Percentiles rank a stretch among this genome's conserved stretches.
phyloP scores from a whole-genome alignment of 2,888 invertebrate species.

The Nysson spinosus region DNA sequence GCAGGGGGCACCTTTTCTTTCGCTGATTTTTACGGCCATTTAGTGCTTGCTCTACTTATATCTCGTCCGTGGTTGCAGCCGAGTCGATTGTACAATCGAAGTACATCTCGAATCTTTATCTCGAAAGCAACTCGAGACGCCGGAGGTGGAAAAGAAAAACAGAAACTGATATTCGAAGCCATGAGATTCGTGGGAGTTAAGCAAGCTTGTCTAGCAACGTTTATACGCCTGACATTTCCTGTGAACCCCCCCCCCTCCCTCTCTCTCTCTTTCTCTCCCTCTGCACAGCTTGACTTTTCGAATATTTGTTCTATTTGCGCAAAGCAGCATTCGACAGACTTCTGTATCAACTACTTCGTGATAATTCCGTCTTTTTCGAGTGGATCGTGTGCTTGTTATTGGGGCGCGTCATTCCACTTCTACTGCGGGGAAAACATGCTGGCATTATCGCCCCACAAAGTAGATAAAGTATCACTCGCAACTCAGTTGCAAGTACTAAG shows the following conservation, averaged over 20 bases:
- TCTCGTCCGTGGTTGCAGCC: too few relatives aligned
- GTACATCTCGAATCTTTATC: conserved; percentile 20
- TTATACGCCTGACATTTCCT: conserved; percentile 19
- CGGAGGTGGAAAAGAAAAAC: conserved; percentile 19
- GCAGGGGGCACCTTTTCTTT: too few relatives aligned
- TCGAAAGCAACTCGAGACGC: conserved; percentile 27
- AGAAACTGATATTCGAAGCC: conserved; percentile 22
- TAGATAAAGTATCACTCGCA: too few relatives aligned
- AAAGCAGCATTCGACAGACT: conserved; percentile 1
- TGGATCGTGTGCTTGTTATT: conserved; percentile 1
- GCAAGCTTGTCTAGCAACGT: conserved; percentile 5
- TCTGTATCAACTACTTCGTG: neutral
- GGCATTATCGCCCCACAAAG: too few relatives aligned
- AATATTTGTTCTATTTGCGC: conserved; percentile 4
- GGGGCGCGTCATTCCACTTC: too few relatives aligned
- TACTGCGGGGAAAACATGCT: too few relatives aligned
- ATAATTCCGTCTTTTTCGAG: neutral
- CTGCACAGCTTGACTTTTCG: too few relatives aligned
- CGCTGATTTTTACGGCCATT: too few relatives aligned
- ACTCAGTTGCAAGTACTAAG: too few relatives aligned
- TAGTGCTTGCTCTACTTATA: too few relatives aligned
- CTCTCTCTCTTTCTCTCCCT: too few relatives aligned
- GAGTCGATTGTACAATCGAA: conserved; percentile 10
- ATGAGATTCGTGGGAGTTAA: conserved; percentile 11
- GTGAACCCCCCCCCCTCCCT: too few relatives aligned